Evolutionary conservation across 2,113 vertebrate genomes (phyloP).

Genomic region (Rissa tridactyla): DNA sequence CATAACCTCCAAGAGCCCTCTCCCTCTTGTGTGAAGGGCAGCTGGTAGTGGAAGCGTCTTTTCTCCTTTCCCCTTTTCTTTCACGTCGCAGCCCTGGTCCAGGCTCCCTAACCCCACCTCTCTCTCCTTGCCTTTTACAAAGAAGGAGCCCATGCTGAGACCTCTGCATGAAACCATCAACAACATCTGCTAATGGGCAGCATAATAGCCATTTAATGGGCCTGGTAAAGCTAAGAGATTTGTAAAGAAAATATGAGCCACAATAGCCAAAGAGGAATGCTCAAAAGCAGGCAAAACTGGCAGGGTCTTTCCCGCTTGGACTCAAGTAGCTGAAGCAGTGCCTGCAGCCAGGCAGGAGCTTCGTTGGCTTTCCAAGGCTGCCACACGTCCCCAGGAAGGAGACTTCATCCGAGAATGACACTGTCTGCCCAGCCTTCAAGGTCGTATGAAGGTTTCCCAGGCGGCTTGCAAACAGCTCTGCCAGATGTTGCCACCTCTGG

Average conservation of each 20-base stretch:
- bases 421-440: neutral
- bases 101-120: neutral
- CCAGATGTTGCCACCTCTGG: neutral
- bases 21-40: neutral
- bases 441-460: neutral
- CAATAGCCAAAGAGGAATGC: constrained; percentile 19
- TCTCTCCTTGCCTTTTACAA: neutral
- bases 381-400: neutral
- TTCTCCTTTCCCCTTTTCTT: neutral
- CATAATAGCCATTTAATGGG: constrained; percentile 71
- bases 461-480: neutral
- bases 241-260: constrained; percentile 67
- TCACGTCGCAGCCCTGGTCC: neutral
- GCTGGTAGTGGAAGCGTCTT: neutral
- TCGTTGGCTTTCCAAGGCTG: neutral
- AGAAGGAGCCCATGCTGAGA: constrained; percentile 23
- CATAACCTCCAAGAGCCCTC: neutral
- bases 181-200: constrained; percentile 68
- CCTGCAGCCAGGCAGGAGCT: neutral
- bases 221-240: constrained; percentile 60
- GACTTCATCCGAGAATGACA: neutral
- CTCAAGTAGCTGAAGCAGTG: neutral
- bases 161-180: constrained; percentile 54
- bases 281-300: constrained; percentile 37
- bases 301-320: constrained; percentile 1